Percentiles rank a stretch among this genome's conserved stretches.
phyloP scores from a whole-genome alignment of 2,888 invertebrate species.

The Galeruca laticollis region DNA sequence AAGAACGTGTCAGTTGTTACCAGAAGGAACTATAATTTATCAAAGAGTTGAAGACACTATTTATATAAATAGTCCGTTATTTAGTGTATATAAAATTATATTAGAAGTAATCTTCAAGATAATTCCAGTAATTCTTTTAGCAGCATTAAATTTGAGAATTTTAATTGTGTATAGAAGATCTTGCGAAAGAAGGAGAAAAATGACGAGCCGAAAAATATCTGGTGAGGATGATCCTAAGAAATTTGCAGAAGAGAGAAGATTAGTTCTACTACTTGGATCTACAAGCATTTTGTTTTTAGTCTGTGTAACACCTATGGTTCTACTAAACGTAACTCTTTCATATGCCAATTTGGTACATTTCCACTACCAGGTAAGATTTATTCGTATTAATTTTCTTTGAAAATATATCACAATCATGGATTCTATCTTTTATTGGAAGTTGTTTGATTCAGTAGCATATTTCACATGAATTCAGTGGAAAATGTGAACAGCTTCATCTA shows the following conservation, averaged over 20 bases:
- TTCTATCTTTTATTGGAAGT: too few species aligned
- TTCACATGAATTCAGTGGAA: too few species aligned
- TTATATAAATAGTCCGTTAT: constrained; percentile 60
- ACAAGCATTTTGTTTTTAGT: constrained; percentile 77
- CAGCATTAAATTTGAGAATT: constrained; percentile 75
- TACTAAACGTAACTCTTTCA: constrained; percentile 76
- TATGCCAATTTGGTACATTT: constrained; percentile 73
- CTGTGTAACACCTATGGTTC: constrained; percentile 80
- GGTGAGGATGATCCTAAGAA: constrained; percentile 75
- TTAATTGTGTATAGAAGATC: constrained; percentile 76
- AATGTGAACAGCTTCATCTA: too few species aligned
- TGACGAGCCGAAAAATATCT: constrained; percentile 73
- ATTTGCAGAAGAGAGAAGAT: constrained; percentile 76
- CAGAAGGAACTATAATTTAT: constrained; percentile 71
- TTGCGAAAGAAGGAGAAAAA: constrained; percentile 74
- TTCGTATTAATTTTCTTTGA: background rate
- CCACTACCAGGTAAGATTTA: constrained; percentile 72
- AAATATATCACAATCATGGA: too few species aligned
- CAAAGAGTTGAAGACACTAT: constrained; percentile 64
- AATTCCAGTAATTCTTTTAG: constrained; percentile 75
- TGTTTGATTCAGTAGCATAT: constrained; percentile 21
- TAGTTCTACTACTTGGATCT: constrained; percentile 75
- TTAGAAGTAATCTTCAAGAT: constrained; percentile 77
- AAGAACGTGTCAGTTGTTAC: constrained; percentile 62
- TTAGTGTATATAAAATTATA: constrained; percentile 72